phyloP scores from a whole-genome alignment of 2,888 invertebrate species.

The Mylabris sibirica region DNA sequence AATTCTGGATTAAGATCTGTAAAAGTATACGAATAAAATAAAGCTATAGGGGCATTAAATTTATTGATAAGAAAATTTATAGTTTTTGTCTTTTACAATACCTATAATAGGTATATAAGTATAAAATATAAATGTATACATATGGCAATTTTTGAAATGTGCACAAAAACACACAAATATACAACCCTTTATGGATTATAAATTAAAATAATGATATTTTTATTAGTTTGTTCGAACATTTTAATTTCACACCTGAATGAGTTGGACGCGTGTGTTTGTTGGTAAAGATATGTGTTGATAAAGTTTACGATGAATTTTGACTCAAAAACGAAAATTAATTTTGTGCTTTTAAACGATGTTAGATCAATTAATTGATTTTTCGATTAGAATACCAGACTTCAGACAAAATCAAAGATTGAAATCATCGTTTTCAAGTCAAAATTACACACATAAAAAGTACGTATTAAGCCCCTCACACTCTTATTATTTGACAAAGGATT shows the following conservation, averaged over 20 bases:
- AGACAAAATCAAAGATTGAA: too few species aligned
- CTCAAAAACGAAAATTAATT: too few species aligned
- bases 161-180: background rate
- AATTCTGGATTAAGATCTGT: constrained; percentile 16
- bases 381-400: too few species aligned
- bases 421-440: too few species aligned
- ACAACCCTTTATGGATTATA: background rate
- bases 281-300: too few species aligned
- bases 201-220: constrained; percentile 11
- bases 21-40: constrained; percentile 32
- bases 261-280: background rate
- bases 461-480: too few species aligned
- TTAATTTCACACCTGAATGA: constrained; percentile 9
- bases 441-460: too few species aligned
- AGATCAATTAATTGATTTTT: too few species aligned
- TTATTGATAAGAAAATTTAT: constrained; percentile 42
- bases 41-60: constrained; percentile 36
- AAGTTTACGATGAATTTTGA: background rate
- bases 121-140: background rate
- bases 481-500: too few species aligned
- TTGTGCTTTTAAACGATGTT: too few species aligned
- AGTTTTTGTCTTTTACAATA: background rate
- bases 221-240: constrained; percentile 1
- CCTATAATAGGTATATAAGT: too few species aligned
- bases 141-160: constrained; percentile 2